Percentiles rank a stretch among this genome's conserved stretches.
Evolutionary conservation across 2,888 invertebrate species (phyloP).

Genomic region (Charanyca ferruginea): DNA sequence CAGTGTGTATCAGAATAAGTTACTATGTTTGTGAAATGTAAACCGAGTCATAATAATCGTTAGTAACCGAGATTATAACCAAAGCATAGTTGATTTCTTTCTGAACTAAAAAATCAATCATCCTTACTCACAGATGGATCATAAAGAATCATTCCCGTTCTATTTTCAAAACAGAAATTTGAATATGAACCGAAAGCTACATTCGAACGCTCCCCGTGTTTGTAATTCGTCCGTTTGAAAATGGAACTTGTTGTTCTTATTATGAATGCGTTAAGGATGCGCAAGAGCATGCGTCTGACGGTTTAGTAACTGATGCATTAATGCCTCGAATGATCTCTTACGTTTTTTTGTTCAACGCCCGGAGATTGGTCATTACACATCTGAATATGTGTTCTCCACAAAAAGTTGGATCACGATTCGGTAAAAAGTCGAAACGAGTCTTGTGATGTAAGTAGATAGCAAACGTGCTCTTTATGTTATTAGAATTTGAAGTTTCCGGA

Average conservation of each 20-base stretch:
- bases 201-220: slow-evolving; percentile 82
- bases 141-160: slow-evolving; percentile 75
- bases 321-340: slow-evolving; percentile 85
- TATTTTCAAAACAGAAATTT: slow-evolving; percentile 85
- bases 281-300: slow-evolving; percentile 88
- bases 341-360: slow-evolving; percentile 85
- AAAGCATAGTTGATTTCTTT: slow-evolving; percentile 56
- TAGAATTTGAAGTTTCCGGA: slow-evolving; percentile 88
- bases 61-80: slow-evolving; percentile 47
- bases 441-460: slow-evolving; percentile 86
- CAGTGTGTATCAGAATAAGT: slow-evolving; percentile 43
- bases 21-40: slow-evolving; percentile 47
- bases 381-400: slow-evolving; percentile 89
- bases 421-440: slow-evolving; percentile 85
- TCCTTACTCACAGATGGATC: slow-evolving; percentile 63
- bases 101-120: slow-evolving; percentile 66
- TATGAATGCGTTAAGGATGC: slow-evolving; percentile 90
- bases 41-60: slow-evolving; percentile 49
- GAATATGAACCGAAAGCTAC: slow-evolving; percentile 84
- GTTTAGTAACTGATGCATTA: slow-evolving; percentile 91
- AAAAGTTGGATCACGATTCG: slow-evolving; percentile 88
- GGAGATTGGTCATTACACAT: slow-evolving; percentile 91
- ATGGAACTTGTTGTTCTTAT: slow-evolving; percentile 88
- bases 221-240: slow-evolving; percentile 86
- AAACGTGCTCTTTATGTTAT: slow-evolving; percentile 88